Evolutionary conservation across 2,888 invertebrate species (phyloP).

Genomic region (Tribolium freemani): DNA sequence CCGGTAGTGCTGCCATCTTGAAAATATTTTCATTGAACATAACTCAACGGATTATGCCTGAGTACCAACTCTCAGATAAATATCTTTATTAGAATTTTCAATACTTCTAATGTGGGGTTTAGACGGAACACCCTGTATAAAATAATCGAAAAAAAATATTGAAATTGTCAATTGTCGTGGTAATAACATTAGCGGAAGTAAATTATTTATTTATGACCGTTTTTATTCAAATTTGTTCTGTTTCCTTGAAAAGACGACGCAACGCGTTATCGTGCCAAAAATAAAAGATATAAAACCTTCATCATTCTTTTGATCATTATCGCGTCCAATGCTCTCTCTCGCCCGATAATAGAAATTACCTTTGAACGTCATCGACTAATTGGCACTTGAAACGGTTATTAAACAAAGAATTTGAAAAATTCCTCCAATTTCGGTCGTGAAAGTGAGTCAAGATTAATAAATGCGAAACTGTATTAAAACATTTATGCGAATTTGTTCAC

Average conservation of each 20-base stretch:
- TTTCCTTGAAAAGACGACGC: background rate
- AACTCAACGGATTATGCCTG: too few relatives aligned
- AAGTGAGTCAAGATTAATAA: slow-evolving; percentile 11
- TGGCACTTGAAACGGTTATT: background rate
- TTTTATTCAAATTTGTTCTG: background rate
- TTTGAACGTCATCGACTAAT: background rate
- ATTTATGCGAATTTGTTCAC: slow-evolving; percentile 2
- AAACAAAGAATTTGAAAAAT: background rate
- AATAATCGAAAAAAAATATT: too few relatives aligned
- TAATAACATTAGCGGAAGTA: background rate
- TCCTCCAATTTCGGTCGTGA: background rate
- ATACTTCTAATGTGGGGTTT: too few relatives aligned
- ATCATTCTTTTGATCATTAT: background rate
- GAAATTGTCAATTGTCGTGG: background rate
- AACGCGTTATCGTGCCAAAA: background rate
- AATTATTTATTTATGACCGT: too few relatives aligned
- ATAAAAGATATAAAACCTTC: background rate
- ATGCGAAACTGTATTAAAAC: slow-evolving; percentile 1
- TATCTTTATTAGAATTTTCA: too few relatives aligned
- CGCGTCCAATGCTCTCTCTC: background rate
- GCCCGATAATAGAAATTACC: background rate
- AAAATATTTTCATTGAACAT: too few relatives aligned
- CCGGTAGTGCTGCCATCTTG: too few relatives aligned
- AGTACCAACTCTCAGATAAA: too few relatives aligned
- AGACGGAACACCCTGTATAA: too few relatives aligned